A percentile compares a stretch with the other conserved stretches of the same genome.
phyloP scores from a whole-genome alignment of 2,888 invertebrate species.

The Temnothorax rugatulus region DNA sequence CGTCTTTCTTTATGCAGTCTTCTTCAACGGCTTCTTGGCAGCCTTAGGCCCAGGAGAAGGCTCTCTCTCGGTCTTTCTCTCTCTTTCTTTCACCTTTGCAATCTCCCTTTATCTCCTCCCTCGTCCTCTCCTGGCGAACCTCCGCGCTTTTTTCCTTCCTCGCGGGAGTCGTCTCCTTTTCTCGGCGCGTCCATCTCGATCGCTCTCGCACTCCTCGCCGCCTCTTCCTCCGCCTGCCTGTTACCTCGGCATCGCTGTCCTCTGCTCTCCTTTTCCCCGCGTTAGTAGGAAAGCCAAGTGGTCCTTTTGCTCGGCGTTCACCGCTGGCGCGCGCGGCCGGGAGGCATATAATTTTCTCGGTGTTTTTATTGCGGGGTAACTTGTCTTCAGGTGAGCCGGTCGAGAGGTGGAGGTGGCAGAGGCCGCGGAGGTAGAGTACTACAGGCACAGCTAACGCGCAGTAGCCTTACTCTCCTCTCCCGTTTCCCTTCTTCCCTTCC shows the following conservation, averaged over 20 bases:
- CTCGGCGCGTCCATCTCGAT: slow-evolving; percentile 43
- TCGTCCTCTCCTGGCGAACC: slow-evolving; percentile 53
- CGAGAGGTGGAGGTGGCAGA: slow-evolving; percentile 82
- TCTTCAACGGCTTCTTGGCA: slow-evolving; percentile 72
- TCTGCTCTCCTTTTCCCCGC: slow-evolving; percentile 75
- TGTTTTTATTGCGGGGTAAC: slow-evolving; percentile 86
- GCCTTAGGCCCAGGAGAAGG: slow-evolving; percentile 70
- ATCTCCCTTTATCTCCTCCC: slow-evolving; percentile 45
- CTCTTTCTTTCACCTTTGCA: slow-evolving; percentile 24
- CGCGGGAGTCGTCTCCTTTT: slow-evolving; percentile 56
- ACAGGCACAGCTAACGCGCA: slow-evolving; percentile 85
- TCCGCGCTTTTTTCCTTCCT: slow-evolving; percentile 64
- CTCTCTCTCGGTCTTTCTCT: slow-evolving; percentile 19
- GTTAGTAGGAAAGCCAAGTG: slow-evolving; percentile 83
- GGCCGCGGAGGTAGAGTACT: slow-evolving; percentile 82
- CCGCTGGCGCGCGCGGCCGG: slow-evolving; percentile 80
- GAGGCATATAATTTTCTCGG: slow-evolving; percentile 86
- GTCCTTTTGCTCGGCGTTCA: slow-evolving; percentile 78
- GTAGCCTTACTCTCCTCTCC: slow-evolving; percentile 80
- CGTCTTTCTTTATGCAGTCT: slow-evolving; percentile 78
- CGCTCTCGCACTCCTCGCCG: slow-evolving; percentile 42
- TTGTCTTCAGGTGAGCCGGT: slow-evolving; percentile 86
- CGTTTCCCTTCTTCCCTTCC: slow-evolving; percentile 65
- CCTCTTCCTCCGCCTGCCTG: slow-evolving; percentile 35
- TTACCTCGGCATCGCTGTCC: slow-evolving; percentile 64